Conservation (phyloP, 2,888 invertebrate genomes). For the Rhagium mordax region DNA sequence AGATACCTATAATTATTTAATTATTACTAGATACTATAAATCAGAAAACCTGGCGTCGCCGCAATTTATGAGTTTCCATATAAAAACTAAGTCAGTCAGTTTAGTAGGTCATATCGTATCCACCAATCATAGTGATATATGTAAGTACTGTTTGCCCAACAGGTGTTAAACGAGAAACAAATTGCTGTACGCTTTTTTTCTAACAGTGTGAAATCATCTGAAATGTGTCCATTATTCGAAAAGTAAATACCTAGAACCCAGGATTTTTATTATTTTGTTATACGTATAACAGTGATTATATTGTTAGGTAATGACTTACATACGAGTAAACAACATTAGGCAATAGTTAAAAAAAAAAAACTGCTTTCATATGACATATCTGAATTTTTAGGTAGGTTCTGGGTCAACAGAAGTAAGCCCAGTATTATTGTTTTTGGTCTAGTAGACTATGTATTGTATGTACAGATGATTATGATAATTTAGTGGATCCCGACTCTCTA, state of each 20-base stretch:
- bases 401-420: too few species aligned
- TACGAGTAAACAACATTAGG: too few species aligned
- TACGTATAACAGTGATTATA: too few species aligned
- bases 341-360: too few species aligned
- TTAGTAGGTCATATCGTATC: constrained; percentile 25
- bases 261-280: neutral
- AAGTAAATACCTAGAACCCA: neutral
- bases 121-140: neutral
- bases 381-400: too few species aligned
- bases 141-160: constrained; percentile 14
- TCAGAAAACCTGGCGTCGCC: neutral
- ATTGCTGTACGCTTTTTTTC: constrained; percentile 2
- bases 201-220: neutral
- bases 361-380: too few species aligned
- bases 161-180: constrained; percentile 17
- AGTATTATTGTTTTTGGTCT: too few species aligned
- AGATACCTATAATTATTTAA: neutral
- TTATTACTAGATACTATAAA: neutral
- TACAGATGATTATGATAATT: too few species aligned
- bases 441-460: too few species aligned
- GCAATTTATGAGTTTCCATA: neutral
- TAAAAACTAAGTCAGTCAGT: constrained; percentile 20
- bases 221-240: neutral
- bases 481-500: too few species aligned
- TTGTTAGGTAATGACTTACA: too few species aligned